Percentiles rank a stretch among this genome's conserved stretches.
Evolutionary conservation across 2,797 vertebrate genomes (phyloP).

Genomic region (Coranthus polyacanthus): DNA sequence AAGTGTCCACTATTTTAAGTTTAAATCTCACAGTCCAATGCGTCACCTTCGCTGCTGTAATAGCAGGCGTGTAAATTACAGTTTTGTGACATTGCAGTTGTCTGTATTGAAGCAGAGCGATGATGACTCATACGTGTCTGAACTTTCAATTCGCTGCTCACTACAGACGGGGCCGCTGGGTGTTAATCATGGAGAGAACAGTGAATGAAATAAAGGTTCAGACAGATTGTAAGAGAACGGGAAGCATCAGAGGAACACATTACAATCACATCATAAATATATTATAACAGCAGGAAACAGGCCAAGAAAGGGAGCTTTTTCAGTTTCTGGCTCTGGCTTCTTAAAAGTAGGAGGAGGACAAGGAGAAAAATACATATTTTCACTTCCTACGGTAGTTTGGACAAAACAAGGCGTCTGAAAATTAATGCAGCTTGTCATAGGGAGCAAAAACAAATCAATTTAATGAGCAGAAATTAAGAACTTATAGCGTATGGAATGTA

Average conservation of each 20-base stretch:
- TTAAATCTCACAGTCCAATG: not conserved
- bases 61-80: slow-evolving; percentile 21
- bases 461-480: no score
- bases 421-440: no score
- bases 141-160: slow-evolving; percentile 9
- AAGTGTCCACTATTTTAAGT: not conserved
- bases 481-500: no score
- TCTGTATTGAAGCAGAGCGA: slow-evolving; percentile 7
- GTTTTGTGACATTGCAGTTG: slow-evolving; percentile 29
- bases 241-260: not conserved
- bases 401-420: no score
- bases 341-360: no score
- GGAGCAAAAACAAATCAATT: no score
- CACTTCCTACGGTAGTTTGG: no score
- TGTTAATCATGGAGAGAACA: slow-evolving; percentile 9
- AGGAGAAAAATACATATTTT: no score
- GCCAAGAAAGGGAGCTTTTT: no score
- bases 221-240: not conserved
- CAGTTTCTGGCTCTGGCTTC: no score
- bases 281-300: no score
- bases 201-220: slow-evolving; percentile 7
- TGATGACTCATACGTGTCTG: slow-evolving; percentile 26
- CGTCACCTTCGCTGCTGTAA: slow-evolving; percentile 6
- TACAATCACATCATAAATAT: no score
- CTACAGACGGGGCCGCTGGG: slow-evolving; percentile 4